Evolutionary conservation across 2,888 invertebrate genomes (phyloP).

Genomic region (Formica aserva): DNA sequence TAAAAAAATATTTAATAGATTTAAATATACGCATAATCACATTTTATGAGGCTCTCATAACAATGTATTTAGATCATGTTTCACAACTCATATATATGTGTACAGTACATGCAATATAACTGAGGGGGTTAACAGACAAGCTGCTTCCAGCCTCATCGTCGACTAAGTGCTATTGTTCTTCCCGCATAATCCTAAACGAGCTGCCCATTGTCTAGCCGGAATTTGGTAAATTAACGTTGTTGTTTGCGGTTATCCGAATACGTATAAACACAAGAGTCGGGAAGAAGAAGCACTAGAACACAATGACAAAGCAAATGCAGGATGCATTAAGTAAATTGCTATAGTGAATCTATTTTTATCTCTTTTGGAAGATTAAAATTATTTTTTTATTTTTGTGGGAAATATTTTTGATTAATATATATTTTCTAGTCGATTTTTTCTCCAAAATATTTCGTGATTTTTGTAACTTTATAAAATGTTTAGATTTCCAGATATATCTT

Average conservation of each 20-base stretch:
- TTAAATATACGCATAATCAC: neutral
- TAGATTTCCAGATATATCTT: neutral
- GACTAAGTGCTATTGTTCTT: conserved; percentile 54
- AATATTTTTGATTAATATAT: neutral
- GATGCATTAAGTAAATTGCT: neutral
- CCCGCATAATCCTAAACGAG: conserved; percentile 55
- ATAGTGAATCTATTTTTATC: neutral
- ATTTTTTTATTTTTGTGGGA: neutral
- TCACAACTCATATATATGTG: neutral
- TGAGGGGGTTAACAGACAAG: conserved; percentile 42
- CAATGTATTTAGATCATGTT: neutral
- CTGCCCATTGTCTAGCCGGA: conserved; percentile 47
- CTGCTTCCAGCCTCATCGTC: conserved; percentile 49
- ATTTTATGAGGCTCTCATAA: neutral
- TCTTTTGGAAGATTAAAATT: neutral
- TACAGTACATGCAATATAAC: conserved; percentile 15
- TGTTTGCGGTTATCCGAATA: conserved; percentile 42
- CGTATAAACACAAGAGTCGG: conserved; percentile 20
- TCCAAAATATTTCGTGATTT: neutral
- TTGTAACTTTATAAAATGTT: neutral
- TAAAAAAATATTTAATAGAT: neutral
- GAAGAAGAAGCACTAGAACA: conserved; percentile 40
- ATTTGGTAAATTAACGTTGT: conserved; percentile 51
- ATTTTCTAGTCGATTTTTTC: neutral
- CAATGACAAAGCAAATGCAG: conserved; percentile 1